Percentiles rank a stretch among this genome's conserved stretches.
Evolutionary conservation across 2,888 invertebrate genomes (phyloP).

Genomic region (Pseudococcus longispinus): DNA sequence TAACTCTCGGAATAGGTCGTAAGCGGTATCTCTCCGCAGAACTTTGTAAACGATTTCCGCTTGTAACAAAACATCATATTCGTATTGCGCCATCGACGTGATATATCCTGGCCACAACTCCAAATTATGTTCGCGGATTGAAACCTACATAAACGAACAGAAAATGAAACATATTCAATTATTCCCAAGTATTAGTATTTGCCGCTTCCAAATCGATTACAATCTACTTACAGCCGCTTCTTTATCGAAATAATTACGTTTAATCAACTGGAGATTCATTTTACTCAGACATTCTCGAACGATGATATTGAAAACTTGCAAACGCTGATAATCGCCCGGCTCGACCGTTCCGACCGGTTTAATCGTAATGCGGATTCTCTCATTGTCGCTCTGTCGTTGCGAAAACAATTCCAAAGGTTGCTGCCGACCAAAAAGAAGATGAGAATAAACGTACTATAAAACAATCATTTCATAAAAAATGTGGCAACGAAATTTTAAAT

Average conservation of each 20-base stretch:
- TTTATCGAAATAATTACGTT: constrained; percentile 77
- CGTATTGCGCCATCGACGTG: constrained; percentile 84
- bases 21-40: constrained; percentile 77
- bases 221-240: constrained; percentile 67
- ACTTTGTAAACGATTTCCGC: constrained; percentile 84
- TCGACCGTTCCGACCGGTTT: constrained; percentile 70
- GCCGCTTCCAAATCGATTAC: neutral
- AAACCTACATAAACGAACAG: constrained; percentile 64
- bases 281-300: constrained; percentile 73
- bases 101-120: constrained; percentile 85
- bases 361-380: constrained; percentile 61
- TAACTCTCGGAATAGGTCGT: constrained; percentile 66
- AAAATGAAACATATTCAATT: neutral
- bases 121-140: constrained; percentile 70
- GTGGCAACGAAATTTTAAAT: neutral
- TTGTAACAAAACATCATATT: constrained; percentile 76
- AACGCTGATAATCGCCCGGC: constrained; percentile 72
- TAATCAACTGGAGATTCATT: constrained; percentile 73
- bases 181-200: neutral
- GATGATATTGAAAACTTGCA: constrained; percentile 81
- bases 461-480: neutral
- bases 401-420: constrained; percentile 52
- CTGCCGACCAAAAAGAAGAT: neutral
- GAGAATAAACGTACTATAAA: no score
- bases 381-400: neutral